Conservation (phyloP, 2,797 vertebrate species). For the Diceros bicornis region DNA sequence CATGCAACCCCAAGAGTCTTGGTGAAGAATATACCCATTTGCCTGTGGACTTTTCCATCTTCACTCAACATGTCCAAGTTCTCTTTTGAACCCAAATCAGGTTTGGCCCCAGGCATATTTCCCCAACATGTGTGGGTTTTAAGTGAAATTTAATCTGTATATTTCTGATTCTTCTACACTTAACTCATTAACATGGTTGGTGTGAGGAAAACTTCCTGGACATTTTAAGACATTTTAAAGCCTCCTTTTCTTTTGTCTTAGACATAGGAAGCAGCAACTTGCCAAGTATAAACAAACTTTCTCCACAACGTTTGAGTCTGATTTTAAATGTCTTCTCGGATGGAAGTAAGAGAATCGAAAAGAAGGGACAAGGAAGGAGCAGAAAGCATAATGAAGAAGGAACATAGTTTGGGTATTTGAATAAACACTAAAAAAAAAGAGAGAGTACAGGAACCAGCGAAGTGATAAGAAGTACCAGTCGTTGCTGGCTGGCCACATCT, state of each 20-base stretch:
- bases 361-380: not conserved
- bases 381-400: not conserved
- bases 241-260: conserved; percentile 57
- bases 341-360: not conserved
- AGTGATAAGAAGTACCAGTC: not conserved
- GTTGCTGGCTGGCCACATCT: too few species aligned
- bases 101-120: conserved; percentile 44
- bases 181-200: conserved; percentile 33
- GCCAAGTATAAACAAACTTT: conserved; percentile 39
- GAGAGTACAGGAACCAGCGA: not conserved
- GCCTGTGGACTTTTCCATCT: not conserved
- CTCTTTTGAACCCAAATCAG: conserved; percentile 43
- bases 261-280: conserved; percentile 11
- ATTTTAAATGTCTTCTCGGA: conserved; percentile 36
- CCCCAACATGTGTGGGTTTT: conserved; percentile 55
- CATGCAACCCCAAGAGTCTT: not conserved
- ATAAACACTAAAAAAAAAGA: not conserved
- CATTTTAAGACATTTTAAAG: conserved; percentile 53
- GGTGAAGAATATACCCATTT: not conserved
- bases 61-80: not conserved
- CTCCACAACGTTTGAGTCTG: not conserved
- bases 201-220: conserved; percentile 57
- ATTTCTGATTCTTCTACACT: conserved; percentile 68
- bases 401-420: not conserved
- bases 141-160: conserved; percentile 63